Evolutionary conservation across 1,140 invertebrate genomes (phyloP), one percentile per base, ranked within the genome.

Genomic region (Plectus sambesii): DNA sequence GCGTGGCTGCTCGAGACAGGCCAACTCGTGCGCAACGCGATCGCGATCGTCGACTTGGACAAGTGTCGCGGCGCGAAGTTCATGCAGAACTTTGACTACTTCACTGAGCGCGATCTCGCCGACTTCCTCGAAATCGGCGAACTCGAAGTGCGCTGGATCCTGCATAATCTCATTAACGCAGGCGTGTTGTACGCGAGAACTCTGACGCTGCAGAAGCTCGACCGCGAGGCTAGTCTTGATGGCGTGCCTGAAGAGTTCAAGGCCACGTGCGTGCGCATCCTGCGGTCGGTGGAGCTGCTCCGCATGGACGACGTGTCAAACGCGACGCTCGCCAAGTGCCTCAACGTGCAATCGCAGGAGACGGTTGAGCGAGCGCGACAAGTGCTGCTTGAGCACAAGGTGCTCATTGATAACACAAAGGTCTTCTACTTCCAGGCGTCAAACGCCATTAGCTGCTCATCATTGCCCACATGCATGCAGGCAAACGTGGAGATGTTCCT

Each of bases 121-220:
- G 5, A 5, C 5, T 24, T 27, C 15, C 20, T 42, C 8, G 41
- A 30, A 5, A 5, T 42, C 5, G 5, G 5, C 5, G 20, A 26
- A 26, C 8, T 17, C 5, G 41, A 42, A 23, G 41, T 30, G 5
- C 4, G 36, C 26, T 42, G 41, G 41, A 42, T 42, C 36, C 5
- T 42, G 41, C 5, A 42, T 9, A 42, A 19, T n/a, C 5, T 42
- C 15, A 17, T 5, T 5, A 5, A 40, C 5, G 5, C 6, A 17
- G 15, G 15, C 15, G 22, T 42, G 5, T 5, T 26, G 41, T 24
- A 42, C n/a, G 19, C n/a, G 36, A 24, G 5, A 26, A n/a, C n/a
- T n/a, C n/a, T n/a, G n/a, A n/a, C n/a, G n/a, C 20, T 42, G 17
- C 5, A 15, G 19, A 17, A 42, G 17, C 15, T 42, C 12, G 19